Percentiles rank a stretch among this genome's conserved stretches.
phyloP scores from a whole-genome alignment of 1,140 invertebrate genomes.

The Neodiprion virginianus region DNA sequence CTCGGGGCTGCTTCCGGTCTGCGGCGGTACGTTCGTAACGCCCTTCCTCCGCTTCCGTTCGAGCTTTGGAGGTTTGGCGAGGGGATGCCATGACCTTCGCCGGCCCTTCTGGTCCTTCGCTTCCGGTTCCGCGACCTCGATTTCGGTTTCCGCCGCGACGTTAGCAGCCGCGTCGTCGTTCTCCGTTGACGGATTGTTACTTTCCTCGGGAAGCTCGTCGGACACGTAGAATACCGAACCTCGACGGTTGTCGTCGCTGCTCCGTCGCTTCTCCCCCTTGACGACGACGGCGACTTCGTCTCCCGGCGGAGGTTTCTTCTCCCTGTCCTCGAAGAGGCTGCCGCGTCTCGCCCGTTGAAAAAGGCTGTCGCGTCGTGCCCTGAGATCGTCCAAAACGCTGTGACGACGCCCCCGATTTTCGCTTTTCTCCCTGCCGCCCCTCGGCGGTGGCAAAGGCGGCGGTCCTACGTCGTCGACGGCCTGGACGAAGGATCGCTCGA shows the following conservation, averaged over 20 bases:
- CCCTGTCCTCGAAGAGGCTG: conserved; percentile 46
- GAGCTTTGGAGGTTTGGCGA: conserved; percentile 62
- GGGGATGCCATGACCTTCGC: conserved; percentile 76
- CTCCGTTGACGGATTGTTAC: conserved; percentile 42
- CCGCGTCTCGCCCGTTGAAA: conserved; percentile 49
- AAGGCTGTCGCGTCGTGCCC: conserved; percentile 52
- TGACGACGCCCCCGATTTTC: conserved; percentile 37
- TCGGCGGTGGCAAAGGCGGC: neutral
- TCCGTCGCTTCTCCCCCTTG: conserved; percentile 38
- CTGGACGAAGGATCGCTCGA: conserved; percentile 35
- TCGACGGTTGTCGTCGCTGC: conserved; percentile 36
- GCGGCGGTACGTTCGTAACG: conserved; percentile 54
- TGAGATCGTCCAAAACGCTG: conserved; percentile 56
- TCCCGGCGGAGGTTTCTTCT: conserved; percentile 40
- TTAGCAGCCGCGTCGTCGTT: conserved; percentile 56
- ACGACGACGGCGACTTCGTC: conserved; percentile 17
- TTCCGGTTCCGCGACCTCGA: conserved; percentile 34
- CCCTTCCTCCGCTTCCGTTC: conserved; percentile 72
- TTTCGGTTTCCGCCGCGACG: conserved; percentile 52
- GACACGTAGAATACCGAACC: conserved; percentile 49
- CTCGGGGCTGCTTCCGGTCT: conserved; percentile 61
- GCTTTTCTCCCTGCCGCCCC: neutral
- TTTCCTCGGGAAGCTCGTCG: conserved; percentile 50
- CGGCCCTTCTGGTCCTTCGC: conserved; percentile 55
- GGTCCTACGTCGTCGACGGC: neutral